Evolutionary conservation across 2,797 vertebrate species (phyloP).

Genomic region (Nannoperca obscura): DNA sequence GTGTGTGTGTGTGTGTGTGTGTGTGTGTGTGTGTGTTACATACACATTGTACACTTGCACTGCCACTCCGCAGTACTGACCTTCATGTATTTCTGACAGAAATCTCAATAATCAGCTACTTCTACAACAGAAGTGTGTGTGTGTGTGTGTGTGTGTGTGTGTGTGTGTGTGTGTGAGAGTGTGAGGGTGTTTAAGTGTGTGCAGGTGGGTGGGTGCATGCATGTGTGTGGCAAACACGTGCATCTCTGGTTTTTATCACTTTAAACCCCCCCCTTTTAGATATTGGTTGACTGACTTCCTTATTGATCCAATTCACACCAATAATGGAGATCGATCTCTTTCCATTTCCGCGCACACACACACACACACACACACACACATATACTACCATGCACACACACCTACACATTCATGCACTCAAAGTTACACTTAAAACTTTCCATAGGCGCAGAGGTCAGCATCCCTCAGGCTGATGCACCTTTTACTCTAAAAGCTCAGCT

Average conservation of each 20-base stretch:
- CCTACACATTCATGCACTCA: constrained; percentile 52
- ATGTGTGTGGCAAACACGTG: constrained; percentile 5
- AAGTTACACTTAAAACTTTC: constrained; percentile 60
- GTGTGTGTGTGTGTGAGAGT: not conserved
- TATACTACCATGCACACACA: constrained; percentile 11
- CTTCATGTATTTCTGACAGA: constrained; percentile 50
- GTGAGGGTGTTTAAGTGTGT: too few species aligned
- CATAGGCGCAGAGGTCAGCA: constrained; percentile 71
- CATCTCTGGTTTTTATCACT: constrained; percentile 45
- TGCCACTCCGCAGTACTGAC: constrained; percentile 43
- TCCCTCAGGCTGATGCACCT: constrained; percentile 69
- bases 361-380: constrained; percentile 3
- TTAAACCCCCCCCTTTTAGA: constrained; percentile 32
- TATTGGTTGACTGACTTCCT: constrained; percentile 32
- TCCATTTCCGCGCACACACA: constrained; percentile 9
- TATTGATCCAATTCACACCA: constrained; percentile 65
- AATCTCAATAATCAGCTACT: constrained; percentile 35
- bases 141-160: constrained; percentile 10
- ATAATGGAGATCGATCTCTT: constrained; percentile 64
- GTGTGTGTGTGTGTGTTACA: constrained; percentile 31
- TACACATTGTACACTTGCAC: constrained; percentile 14
- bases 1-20: constrained; percentile 24
- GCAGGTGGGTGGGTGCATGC: not conserved
- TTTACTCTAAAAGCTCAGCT: constrained; percentile 78
- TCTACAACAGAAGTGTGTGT: too few species aligned